These are phyloP conservation scores for Camponotus floridanus DNA, from an alignment of 1,140 invertebrate species.

Conservation along the genomic window DNA sequence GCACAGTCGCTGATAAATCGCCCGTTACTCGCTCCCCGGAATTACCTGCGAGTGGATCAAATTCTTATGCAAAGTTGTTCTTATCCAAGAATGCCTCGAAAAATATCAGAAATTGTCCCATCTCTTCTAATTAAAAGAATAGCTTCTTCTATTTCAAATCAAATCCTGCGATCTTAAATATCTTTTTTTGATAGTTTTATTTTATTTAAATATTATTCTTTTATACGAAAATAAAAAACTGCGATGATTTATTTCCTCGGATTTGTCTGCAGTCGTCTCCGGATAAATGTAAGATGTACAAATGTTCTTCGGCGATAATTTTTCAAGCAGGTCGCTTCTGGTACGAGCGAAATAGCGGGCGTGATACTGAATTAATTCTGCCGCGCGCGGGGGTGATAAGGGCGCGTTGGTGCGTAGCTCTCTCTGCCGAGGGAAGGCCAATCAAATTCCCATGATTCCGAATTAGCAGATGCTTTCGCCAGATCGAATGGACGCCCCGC, in stretches of 20 bases:
- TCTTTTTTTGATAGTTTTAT: not conserved
- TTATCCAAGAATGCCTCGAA: not conserved
- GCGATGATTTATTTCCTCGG: not conserved
- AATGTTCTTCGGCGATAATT: not conserved
- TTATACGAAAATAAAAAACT: slow-evolving; percentile 1
- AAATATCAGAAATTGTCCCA: not conserved
- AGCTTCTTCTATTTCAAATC: not conserved
- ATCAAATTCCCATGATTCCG: slow-evolving; percentile 87
- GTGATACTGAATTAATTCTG: slow-evolving; percentile 45
- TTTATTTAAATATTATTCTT: not conserved
- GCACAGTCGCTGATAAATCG: slow-evolving; percentile 51
- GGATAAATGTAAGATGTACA: not conserved
- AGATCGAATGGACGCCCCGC: slow-evolving; percentile 85
- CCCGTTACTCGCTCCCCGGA: slow-evolving; percentile 32
- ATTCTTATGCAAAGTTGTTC: slow-evolving; percentile 9
- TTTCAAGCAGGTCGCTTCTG: not conserved
- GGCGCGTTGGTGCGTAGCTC: slow-evolving; percentile 46
- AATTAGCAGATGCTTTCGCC: slow-evolving; percentile 87
- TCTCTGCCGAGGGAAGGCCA: slow-evolving; percentile 75
- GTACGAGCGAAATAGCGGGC: slow-evolving; percentile 6
- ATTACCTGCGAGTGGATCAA: slow-evolving; percentile 3
- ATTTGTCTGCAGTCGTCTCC: not conserved
- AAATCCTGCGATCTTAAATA: slow-evolving; percentile 9
- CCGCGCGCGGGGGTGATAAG: slow-evolving; percentile 50
- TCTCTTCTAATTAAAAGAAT: too few species aligned